Evolutionary conservation across 1,140 invertebrate genomes (phyloP), one percentile per base, ranked within the genome.

Genomic region (Hylaeus volcanicus): DNA sequence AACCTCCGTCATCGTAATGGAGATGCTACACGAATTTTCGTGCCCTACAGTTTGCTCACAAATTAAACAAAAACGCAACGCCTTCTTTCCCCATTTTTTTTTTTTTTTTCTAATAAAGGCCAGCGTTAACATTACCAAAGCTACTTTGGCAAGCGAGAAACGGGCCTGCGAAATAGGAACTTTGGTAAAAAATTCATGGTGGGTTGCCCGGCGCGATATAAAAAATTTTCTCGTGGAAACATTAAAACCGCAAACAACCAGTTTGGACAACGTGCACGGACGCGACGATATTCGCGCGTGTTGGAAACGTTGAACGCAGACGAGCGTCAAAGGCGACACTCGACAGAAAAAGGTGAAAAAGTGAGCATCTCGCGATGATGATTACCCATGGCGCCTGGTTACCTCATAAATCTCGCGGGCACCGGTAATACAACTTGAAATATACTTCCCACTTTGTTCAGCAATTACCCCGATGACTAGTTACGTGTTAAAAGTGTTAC

Each of bases 381-480:
- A 79, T 79, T 79, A 79, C 41, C 11, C 5, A 37, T 48, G 43
- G 53, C 68, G 63, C 4, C 15, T 26, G 26, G 77, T 41, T 64
- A 48, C 51, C 48, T 48, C 48, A 37, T 65, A 65, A 79, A 79
- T 73, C 76, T 43, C 2, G 51, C 51, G 39, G 69, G 45, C 60
- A 48, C 60, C 69, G n/a, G 77, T 79, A 79, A 73, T 73, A 65
- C 66, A n/a, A n/a, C 26, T n/a, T 79, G 77, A 79, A 79, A 79
- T 79, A 79, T 79, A 70, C 70, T 73, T 65, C 77, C 73, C 77
- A 65, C 70, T 73, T 79, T 73, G 77, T 79, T 73, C 77, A 65
- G 69, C 77, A 79, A 79, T 79, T 79, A 79, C 77, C 70, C 51
- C 77, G 70, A 79, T 79, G 77, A 79, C 77, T 73, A 65, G 77